A percentile compares a stretch with the other conserved stretches of the same genome.
phyloP scores from a whole-genome alignment of 1,140 invertebrate genomes.

The Mycetomoellerius zeteki region DNA sequence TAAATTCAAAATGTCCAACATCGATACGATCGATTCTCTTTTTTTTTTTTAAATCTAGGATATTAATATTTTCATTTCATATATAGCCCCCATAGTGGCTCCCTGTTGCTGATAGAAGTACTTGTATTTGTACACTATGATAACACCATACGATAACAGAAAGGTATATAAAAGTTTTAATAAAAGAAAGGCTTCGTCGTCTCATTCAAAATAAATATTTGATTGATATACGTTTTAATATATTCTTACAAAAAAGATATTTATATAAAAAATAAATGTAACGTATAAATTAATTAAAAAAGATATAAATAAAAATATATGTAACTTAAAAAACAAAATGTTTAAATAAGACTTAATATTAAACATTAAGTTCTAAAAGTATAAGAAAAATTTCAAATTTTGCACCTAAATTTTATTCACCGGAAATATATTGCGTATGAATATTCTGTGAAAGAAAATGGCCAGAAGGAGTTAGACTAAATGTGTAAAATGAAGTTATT shows the following conservation, averaged over 20 bases:
- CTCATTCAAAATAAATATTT: neutral
- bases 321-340: neutral
- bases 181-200: neutral
- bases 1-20: neutral
- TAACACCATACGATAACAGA: slow-evolving; percentile 6
- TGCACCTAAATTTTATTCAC: neutral
- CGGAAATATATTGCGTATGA: too few species aligned
- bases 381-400: neutral
- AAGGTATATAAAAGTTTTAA: slow-evolving; percentile 21
- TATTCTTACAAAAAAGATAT: neutral
- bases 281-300: too few species aligned
- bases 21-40: neutral
- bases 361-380: neutral
- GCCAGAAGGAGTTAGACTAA: neutral
- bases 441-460: neutral
- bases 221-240: neutral
- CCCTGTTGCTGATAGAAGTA: neutral
- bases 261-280: neutral
- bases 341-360: neutral
- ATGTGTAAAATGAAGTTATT: neutral
- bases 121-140: slow-evolving; percentile 6
- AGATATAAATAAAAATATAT: neutral
- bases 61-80: slow-evolving; percentile 29
- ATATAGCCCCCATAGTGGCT: neutral
- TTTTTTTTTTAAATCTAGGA: neutral